Evolutionary conservation across 2,888 invertebrate species (phyloP), one percentile per base, ranked within the genome.

Genomic region (Furcula furcula): DNA sequence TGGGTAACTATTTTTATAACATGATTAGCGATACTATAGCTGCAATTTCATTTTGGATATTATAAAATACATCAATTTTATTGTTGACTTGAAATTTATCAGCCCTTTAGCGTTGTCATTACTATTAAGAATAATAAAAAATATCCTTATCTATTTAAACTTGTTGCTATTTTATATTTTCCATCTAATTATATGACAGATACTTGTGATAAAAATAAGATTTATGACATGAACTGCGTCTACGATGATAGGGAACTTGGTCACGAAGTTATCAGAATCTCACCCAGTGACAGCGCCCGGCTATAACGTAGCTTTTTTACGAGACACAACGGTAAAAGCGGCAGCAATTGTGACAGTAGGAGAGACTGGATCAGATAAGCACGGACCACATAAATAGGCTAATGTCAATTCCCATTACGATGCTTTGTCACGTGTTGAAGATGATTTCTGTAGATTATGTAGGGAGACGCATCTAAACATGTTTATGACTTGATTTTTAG

Each of bases 361-460:
- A 59, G 57, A 62, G 54, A 54, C 62, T 52, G 46, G 46, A 72
- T 76, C 69, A 64, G 84, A 84, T 84, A 84, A 78, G 65, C 53
- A 53, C 40, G 42, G 56, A 56, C 57, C 65, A 62, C 58, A 63
- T 65, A 70, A 78, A 84, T 82, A 76, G 84, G 79, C 74, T 85
- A 84, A 84, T 81, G 80, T 75, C 71, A 68, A 69, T 65, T 62
- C 68, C 68, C 74, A 82, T 85, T 84, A 85, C 61, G 58, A 61
- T 74, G 76, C 65, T 74, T 71, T 79, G 82, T 84, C 80, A 84
- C 85, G 84, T 83, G 69, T 65, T 57, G 64, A 66, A 71, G 82
- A 77, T 76, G 66, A 43, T 64, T 53, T 52, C 34, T 51, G 60
- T 65, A 55, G 57, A 65, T 62, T 28, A 64, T 30, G 44, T 46